A percentile compares a stretch with the other conserved stretches of the same genome.
phyloP scores from a whole-genome alignment of 2,113 vertebrate genomes.

The Scytalopus superciliaris region DNA sequence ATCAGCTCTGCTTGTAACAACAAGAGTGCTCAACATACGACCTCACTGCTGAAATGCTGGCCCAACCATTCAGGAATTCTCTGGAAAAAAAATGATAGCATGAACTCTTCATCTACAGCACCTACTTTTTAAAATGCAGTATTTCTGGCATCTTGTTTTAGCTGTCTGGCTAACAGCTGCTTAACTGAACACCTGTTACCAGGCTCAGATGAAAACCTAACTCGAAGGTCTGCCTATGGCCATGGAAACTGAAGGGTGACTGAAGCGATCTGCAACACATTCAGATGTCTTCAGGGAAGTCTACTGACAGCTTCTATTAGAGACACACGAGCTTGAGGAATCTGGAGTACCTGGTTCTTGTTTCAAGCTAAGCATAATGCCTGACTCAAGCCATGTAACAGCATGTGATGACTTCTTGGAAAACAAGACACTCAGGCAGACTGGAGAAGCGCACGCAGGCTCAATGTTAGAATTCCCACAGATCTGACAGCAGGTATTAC shows the following conservation, averaged over 20 bases:
- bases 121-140: background rate
- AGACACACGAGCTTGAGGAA: background rate
- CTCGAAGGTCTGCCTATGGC: background rate
- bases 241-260: background rate
- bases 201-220: background rate
- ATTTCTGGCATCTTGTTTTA: background rate
- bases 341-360: conserved; percentile 38
- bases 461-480: conserved; percentile 1
- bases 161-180: background rate
- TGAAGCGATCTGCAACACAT: background rate
- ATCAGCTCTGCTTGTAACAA: background rate
- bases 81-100: background rate
- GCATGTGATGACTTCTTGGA: background rate
- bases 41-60: background rate
- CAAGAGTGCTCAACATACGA: background rate
- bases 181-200: background rate
- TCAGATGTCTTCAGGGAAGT: background rate
- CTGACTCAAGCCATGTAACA: background rate
- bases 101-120: background rate
- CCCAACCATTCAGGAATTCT: background rate
- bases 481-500: fast-evolving
- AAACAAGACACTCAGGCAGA: background rate
- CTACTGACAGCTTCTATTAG: background rate
- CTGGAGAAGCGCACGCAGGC: background rate
- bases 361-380: background rate